phyloP scores from a whole-genome alignment of 2,797 vertebrate genomes.

The Gorsachius magnificus region DNA sequence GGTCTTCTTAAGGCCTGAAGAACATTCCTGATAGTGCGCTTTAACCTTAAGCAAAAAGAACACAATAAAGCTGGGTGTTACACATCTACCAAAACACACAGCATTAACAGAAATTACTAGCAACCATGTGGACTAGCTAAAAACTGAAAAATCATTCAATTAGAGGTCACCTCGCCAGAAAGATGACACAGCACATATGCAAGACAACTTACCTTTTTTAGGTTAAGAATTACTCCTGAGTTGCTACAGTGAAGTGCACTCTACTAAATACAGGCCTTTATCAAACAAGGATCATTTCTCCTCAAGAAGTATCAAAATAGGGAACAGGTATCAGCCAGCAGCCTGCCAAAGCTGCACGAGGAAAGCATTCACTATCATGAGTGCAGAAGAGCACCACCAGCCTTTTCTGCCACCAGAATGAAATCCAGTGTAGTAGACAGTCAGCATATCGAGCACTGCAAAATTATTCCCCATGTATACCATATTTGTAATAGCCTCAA shows the following conservation, averaged over 20 bases:
- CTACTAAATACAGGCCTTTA: neutral
- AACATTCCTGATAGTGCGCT: neutral
- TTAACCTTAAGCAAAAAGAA: neutral
- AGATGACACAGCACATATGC: neutral
- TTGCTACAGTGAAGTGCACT: neutral
- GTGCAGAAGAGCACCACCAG: neutral
- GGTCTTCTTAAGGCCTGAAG: neutral
- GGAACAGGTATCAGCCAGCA: neutral
- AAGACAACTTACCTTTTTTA: neutral
- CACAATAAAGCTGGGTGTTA: neutral
- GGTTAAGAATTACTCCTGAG: neutral
- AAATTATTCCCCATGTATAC: neutral
- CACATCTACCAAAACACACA: neutral
- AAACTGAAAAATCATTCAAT: neutral
- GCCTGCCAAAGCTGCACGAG: neutral
- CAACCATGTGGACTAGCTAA: neutral
- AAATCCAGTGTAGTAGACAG: neutral
- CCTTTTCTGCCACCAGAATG: neutral
- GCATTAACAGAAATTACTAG: neutral
- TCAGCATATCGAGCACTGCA: neutral
- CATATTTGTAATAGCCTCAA: neutral
- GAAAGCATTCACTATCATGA: neutral
- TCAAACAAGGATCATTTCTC: neutral
- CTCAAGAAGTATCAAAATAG: neutral
- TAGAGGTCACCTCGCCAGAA: neutral